Evolutionary conservation across 2,113 vertebrate genomes (phyloP), one percentile per base, ranked within the genome.

Genomic region (Capricornis sumatraensis): DNA sequence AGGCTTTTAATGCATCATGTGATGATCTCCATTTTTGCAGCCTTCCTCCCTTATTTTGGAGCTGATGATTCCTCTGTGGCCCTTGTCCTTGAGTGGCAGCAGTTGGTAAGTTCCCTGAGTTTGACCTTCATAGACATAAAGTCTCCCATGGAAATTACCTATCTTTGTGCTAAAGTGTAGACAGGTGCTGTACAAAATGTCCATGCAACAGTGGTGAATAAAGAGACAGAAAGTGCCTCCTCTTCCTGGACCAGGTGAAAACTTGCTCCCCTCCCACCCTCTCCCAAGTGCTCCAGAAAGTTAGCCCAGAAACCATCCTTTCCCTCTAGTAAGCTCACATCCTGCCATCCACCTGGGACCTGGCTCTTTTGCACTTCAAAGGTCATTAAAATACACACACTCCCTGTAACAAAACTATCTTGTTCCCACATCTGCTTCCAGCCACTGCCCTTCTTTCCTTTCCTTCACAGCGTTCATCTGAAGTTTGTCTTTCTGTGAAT

Each of bases 1-100:
- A 60, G 82, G 36, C 13, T 9, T 36, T 5, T 3, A 14, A 15
- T 5, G 45, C 28, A 27, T 7, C 13, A 1, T 19, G 1, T 0
- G n/a, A 27, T 23, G 71, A 84, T 11, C 74, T 50, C 71, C 12
- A 7, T 40, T 21, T 3, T 5, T 23, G 28, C 5, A 7, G 25
- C 10, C 4, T 60, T 55, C 25, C 13, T 17, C 33, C 19, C 16
- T 88, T 76, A 16, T n/a, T 88, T 79, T 17, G 21, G 21, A 88
- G 17, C 62, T 3, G 5, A n/a, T 58, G 43, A 60, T 30, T 45
- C 9, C 21, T 17, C 23, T 28, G 5, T 11, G 6, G 45, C n/a
- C 71, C 40, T 47, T 50, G 50, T n/a, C 43, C 71, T 67, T n/a
- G 78, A 79, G 45, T 9, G 62, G 10, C 71, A 84, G 33, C 33